Evolutionary conservation across 2,113 vertebrate genomes (phyloP), one percentile per base, ranked within the genome.

Genomic region (Ranitomeya imitator): DNA sequence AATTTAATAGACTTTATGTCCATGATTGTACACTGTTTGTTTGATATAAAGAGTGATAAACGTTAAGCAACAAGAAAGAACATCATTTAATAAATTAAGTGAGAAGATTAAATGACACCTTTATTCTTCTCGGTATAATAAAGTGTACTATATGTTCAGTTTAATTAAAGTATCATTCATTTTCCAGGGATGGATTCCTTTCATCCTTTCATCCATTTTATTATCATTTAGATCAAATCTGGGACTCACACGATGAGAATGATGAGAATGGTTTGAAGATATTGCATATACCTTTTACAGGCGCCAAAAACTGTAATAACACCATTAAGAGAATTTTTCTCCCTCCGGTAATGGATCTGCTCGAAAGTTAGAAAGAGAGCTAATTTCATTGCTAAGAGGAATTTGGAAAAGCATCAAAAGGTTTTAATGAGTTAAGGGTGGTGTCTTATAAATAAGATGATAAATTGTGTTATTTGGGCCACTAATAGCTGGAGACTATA

Each of bases 151-250:
- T 77, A 69, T 79, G 74, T 89, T 89, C 79, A 61, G 82, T 76
- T 85, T 89, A 89, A 89, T 89, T 89, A 89, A 89, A 85, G 74
- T 69, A 89, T 89, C 87, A 79, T 85, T 89, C 73, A 89, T 89
- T 85, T 79, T 85, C 60, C 69, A 69, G 19, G 73, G 69, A 88
- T 61, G 55, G 12, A 71, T 73, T 83, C 57, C 79, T 88, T 82
- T 88, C 67, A 88, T 88, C 86, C 79, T 74, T 79, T 80, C 85
- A 87, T 87, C n/a, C 45, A 45, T 55, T 67, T 76, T 88, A 81
- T 80, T 88, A 88, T 88, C 79, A 76, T 76, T 83, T 83, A 88
- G 67, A 89, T 78, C 81, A 69, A 21, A 78, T 79, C 74, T 89
- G 84, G 81, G 87, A 83, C 80, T 88, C 87, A 89, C 87, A 89